Evolutionary conservation across 2,888 invertebrate genomes (phyloP).

Genomic region (Drosophila meridiana): DNA sequence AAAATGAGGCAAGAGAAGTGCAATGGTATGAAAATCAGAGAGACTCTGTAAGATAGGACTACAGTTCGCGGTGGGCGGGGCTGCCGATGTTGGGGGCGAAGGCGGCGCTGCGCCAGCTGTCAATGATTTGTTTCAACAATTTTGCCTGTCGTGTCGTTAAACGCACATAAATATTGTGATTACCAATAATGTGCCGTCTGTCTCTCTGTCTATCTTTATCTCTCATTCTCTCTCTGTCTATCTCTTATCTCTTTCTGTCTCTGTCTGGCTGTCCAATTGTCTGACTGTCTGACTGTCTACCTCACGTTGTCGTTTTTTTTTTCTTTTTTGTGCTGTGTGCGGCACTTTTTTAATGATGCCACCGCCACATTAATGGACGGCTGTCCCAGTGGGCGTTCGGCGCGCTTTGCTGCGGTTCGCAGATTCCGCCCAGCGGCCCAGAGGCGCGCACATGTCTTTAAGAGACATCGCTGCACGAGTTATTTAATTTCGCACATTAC

Average conservation of each 20-base stretch:
- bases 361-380: conserved; percentile 25
- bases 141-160: conserved; percentile 74
- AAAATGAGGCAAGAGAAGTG: conserved; percentile 26
- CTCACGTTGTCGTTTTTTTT: conserved; percentile 1
- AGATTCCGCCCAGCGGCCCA: conserved; percentile 38
- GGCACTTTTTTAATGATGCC: conserved; percentile 60
- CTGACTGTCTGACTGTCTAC: conserved; percentile 26
- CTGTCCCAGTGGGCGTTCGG: conserved; percentile 26
- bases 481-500: conserved; percentile 45
- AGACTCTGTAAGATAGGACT: conserved; percentile 34
- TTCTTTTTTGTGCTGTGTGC: conserved; percentile 38
- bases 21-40: conserved; percentile 19
- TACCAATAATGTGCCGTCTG: conserved; percentile 72
- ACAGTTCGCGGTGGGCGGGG: conserved; percentile 25
- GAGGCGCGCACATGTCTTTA: conserved; percentile 34
- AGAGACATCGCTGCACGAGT: conserved; percentile 31
- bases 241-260: conserved; percentile 34
- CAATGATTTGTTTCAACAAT: conserved; percentile 77
- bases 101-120: conserved; percentile 60
- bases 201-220: conserved; percentile 20
- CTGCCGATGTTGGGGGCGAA: conserved; percentile 20
- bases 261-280: conserved; percentile 32
- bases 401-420: conserved; percentile 39
- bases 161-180: conserved; percentile 79
- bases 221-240: conserved; percentile 48